These are phyloP conservation scores for Cryptoprocta ferox DNA, from an alignment of 2,797 vertebrate genomes.

Conservation along the genomic window DNA sequence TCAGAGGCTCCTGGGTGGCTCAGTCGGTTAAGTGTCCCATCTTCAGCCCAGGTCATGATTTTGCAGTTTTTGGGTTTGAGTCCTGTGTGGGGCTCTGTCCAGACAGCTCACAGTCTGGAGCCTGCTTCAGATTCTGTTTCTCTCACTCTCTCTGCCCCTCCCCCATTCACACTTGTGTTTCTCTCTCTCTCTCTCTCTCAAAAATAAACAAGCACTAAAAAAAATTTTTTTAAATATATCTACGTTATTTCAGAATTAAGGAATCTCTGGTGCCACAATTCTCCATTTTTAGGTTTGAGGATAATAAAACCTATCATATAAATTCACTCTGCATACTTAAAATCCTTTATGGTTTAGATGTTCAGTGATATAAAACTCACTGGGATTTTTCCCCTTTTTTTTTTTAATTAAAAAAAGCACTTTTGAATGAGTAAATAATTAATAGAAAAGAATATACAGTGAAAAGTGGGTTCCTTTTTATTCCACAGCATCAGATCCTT, in stretches of 20 bases:
- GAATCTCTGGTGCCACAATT: background rate
- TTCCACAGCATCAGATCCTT: background rate
- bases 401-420: background rate
- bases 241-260: background rate
- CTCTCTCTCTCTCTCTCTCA: no score
- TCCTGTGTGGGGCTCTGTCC: no score
- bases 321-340: background rate
- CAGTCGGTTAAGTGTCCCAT: no score
- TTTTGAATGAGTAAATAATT: background rate
- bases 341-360: background rate
- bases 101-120: no score
- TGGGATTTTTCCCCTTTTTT: fast-evolving
- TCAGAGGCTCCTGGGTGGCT: background rate
- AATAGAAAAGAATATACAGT: background rate
- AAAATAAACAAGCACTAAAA: no score
- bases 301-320: background rate
- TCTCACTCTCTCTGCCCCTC: no score
- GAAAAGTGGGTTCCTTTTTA: background rate
- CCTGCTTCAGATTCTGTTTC: no score
- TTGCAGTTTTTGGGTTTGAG: no score
- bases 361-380: background rate
- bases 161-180: no score
- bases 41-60: no score
- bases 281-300: background rate
- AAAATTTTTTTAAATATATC: background rate